Evolutionary conservation across 2,888 invertebrate genomes (phyloP), one percentile per base, ranked within the genome.

Genomic region (Vannuccia rotundouncinata): DNA sequence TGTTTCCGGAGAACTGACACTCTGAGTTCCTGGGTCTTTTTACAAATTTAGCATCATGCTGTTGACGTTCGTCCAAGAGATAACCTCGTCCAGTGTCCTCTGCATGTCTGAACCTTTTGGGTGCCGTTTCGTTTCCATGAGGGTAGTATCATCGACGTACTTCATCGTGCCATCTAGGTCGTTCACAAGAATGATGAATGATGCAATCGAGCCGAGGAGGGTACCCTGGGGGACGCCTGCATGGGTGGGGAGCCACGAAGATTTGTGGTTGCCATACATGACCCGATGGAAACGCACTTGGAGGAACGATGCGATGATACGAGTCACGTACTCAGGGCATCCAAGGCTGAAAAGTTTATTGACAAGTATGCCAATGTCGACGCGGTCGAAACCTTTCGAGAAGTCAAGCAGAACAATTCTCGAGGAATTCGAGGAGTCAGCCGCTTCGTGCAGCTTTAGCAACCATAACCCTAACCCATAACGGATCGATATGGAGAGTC

Each of bases 121-220:
- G 10, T 66, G 66, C 25, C 2, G 5, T n/a, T 22, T 27, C 5
- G 25, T 66, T 66, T 66, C 66, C 25, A 66, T 5, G 10, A 66
- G 66, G 17, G 66, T n/a, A n/a, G 66, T n/a, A 22, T 22, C 66
- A 66, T 66, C 25, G 66, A 66, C 66, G 66, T 66, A 66, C 25
- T 66, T 66, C 25, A 66, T 13, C 10, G 10, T 22, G 10, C 22
- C 66, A 22, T 66, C 66, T 5, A 66, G 66, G 66, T 66, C 66
- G 25, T 66, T 66, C 66, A 66, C 66, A n/a, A 66, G 10, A 27
- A 66, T 66, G 66, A 66, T 5, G 17, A n/a, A n/a, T n/a, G 25
- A 66, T 27, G 25, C 25, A 66, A 66, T 66, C 17, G 66, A 27
- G 10, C 25, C 66, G 25, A 66, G 10, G 66, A 66, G 66, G 25